phyloP scores from a whole-genome alignment of 2,888 invertebrate species.

The Ichneumon xanthorius region DNA sequence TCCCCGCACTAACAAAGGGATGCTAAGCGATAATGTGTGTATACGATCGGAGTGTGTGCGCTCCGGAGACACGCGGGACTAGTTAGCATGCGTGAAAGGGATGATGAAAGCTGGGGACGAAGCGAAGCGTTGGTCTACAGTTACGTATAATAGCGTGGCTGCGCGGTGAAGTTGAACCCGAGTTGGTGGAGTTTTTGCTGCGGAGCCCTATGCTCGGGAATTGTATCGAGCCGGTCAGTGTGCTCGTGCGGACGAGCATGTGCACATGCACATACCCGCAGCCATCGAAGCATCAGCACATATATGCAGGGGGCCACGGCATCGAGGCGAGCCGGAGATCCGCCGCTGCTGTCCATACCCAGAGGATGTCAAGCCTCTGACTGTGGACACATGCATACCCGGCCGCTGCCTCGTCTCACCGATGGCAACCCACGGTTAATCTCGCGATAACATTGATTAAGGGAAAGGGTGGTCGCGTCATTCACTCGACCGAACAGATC shows the following conservation, averaged over 20 bases:
- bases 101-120: constrained; percentile 23
- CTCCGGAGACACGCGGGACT: constrained; percentile 11
- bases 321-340: constrained; percentile 6
- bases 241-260: neutral
- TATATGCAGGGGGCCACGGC: neutral
- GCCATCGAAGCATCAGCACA: neutral
- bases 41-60: constrained; percentile 12
- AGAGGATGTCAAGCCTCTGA: constrained; percentile 36
- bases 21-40: constrained; percentile 44
- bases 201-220: neutral
- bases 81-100: constrained; percentile 50
- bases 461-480: constrained; percentile 70
- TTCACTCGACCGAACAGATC: constrained; percentile 31
- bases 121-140: neutral
- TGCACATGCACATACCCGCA: neutral
- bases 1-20: constrained; percentile 23
- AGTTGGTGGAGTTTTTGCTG: neutral
- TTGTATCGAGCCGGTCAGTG: constrained; percentile 6
- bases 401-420: constrained; percentile 54
- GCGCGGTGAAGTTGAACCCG: constrained; percentile 24
- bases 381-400: constrained; percentile 19
- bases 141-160: neutral
- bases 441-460: constrained; percentile 78
- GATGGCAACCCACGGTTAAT: constrained; percentile 73
- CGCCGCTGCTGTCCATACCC: constrained; percentile 19